Evolutionary conservation across 2,113 vertebrate genomes (phyloP).

Genomic region (Motacilla alba): DNA sequence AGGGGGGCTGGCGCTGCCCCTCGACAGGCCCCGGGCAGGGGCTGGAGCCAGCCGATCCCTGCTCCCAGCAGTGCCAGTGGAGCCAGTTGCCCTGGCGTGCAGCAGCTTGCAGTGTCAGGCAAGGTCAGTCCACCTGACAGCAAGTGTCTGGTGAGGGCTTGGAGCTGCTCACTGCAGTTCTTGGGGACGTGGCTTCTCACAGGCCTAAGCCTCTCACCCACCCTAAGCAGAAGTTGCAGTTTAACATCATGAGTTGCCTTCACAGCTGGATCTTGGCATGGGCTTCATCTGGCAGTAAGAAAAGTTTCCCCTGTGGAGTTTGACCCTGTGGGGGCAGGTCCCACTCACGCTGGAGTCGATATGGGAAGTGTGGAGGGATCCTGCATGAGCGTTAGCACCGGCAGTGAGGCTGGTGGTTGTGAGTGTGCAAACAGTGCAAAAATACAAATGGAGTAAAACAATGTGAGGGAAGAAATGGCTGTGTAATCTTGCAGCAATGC

Average conservation of each 20-base stretch:
- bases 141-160: not conserved
- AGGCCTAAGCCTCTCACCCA: not conserved
- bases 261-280: not conserved
- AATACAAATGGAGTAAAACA: not conserved
- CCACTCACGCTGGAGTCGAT: accelerated
- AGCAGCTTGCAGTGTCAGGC: not conserved
- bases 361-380: not conserved
- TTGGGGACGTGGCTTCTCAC: not conserved
- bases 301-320: not conserved
- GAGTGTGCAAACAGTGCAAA: not conserved
- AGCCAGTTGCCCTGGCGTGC: not conserved
- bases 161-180: not conserved
- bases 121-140: not conserved
- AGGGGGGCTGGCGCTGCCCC: not conserved
- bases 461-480: not conserved
- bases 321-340: not conserved
- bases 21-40: accelerated
- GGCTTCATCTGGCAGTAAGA: not conserved
- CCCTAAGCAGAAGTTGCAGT: accelerated
- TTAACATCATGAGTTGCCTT: not conserved
- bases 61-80: not conserved
- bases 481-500: not conserved
- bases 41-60: not conserved
- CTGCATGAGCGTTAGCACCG: accelerated
- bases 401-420: not conserved